Base-by-base conservation (phyloP, 2,888 invertebrate genomes). In the Netelia inedita region DNA sequence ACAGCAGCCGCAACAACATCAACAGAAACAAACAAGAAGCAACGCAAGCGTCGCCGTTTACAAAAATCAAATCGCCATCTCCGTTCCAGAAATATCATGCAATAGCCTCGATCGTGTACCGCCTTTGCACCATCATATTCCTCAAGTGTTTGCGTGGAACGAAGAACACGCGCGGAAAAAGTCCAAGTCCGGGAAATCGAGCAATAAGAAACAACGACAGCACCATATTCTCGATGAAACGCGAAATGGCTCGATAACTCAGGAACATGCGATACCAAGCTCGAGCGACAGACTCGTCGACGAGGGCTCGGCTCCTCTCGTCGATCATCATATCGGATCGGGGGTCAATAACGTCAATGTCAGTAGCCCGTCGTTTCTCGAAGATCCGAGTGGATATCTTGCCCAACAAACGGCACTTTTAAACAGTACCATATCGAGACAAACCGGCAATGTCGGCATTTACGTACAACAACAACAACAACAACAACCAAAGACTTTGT, bases 321-420 rank as follows among this genome's bases (percentile, higher is more conserved):
- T 59, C 43, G 87, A 84, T 69, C 85, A 83, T 80, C 84, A 87
- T 46, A 85, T 88, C 59, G 87, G 85, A 2, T 87, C 88, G 78
- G 85, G 87, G 35, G 88, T 89, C 9, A 88, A 90, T 6, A 90
- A 88, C 61, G 90, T 87, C 28, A 94, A 96, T 87, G 91, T 91
- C 2, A 84, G 57, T n/a, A 94, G 96, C 86, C 97, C 97, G 1
- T 98, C 98, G 46, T 98, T 98, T 92, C 96, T 98, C 95, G 98
- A 98, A 88, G 98, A 98, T 94, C 98, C 98, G 0, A 97, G 96
- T 90, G 98, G 98, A 1, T 98, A 98, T 94, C 94, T 98, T 88
- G 98, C 98, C 5, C 98, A 98, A 90, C 98, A 98, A 93, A 98
- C 98, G 0, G 97, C 97, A 43, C 94, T 98, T 87, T 94, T 98